Conservation (phyloP, 92 coral and sea anemone genomes). For the Palythoa caribaeorum region DNA sequence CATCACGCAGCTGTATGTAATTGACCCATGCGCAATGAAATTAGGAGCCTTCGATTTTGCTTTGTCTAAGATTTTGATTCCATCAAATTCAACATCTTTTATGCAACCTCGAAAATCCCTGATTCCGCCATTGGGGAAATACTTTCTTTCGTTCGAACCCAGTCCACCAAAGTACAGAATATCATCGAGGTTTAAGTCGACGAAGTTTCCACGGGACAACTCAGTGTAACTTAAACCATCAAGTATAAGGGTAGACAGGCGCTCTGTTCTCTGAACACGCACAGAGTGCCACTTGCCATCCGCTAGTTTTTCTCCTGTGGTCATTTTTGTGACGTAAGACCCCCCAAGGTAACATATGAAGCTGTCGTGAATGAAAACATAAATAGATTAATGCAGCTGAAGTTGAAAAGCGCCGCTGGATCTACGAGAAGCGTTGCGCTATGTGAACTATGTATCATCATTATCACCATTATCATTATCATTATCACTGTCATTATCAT, state of each 20-base stretch:
- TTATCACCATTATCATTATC: no score
- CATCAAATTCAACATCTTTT: constrained; percentile 69
- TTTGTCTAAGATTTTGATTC: constrained; percentile 54
- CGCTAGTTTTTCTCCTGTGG: constrained; percentile 66
- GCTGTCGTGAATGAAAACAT: constrained; percentile 34
- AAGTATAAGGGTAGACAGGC: constrained; percentile 53
- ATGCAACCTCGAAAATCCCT: constrained; percentile 82
- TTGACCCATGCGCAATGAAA: constrained; percentile 50
- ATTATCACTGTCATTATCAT: no score
- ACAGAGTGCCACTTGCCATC: constrained; percentile 91
- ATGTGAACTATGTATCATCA: no score
- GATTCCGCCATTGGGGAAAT: constrained; percentile 18
- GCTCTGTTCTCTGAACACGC: constrained; percentile 58
- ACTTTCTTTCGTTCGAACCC: constrained; percentile 22
- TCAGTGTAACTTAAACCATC: constrained; percentile 41
- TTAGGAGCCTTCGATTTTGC: constrained; percentile 48
- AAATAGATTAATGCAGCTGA: background rate
- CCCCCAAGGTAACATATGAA: constrained; percentile 77
- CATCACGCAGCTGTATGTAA: constrained; percentile 68
- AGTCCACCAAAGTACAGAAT: constrained; percentile 84
- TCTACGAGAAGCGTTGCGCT: no score
- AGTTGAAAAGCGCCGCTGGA: no score
- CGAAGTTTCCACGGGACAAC: constrained; percentile 54
- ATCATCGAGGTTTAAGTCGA: constrained; percentile 63
- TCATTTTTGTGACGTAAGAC: constrained; percentile 44